Conservation (phyloP, 53 echinoderm and acorn worm species). For the Zoroaster sp. region DNA sequence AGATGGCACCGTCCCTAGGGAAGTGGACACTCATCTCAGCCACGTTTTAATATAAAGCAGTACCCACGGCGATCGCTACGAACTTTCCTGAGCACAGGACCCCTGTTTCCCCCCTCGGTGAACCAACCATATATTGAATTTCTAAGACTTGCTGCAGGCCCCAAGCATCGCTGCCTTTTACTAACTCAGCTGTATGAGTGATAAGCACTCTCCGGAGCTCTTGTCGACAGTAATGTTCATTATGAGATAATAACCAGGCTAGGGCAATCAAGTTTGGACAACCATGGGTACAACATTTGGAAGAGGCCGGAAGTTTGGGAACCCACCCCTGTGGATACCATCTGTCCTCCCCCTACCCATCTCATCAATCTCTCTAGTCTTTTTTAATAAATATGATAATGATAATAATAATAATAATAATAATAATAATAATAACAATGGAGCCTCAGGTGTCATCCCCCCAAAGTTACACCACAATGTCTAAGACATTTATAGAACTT, state of each 20-base stretch:
- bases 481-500: too few species aligned
- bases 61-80: not conserved
- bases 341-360: not conserved
- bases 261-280: not conserved
- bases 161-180: not conserved
- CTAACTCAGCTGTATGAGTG: not conserved
- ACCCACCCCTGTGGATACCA: not conserved
- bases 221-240: not conserved
- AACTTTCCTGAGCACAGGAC: not conserved
- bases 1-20: not conserved
- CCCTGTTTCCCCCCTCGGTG: not conserved
- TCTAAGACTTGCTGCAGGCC: not conserved
- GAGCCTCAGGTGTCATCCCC: too few species aligned
- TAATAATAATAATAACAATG: too few species aligned
- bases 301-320: not conserved
- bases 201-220: not conserved
- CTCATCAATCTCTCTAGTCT: too few species aligned
- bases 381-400: too few species aligned
- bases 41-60: not conserved
- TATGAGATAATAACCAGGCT: not conserved
- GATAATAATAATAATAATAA: too few species aligned
- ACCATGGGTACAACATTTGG: not conserved
- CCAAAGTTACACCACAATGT: too few species aligned
- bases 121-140: not conserved
- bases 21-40: not conserved